phyloP scores from a whole-genome alignment of 2,888 invertebrate species.

The Oscheius myriophilus region DNA sequence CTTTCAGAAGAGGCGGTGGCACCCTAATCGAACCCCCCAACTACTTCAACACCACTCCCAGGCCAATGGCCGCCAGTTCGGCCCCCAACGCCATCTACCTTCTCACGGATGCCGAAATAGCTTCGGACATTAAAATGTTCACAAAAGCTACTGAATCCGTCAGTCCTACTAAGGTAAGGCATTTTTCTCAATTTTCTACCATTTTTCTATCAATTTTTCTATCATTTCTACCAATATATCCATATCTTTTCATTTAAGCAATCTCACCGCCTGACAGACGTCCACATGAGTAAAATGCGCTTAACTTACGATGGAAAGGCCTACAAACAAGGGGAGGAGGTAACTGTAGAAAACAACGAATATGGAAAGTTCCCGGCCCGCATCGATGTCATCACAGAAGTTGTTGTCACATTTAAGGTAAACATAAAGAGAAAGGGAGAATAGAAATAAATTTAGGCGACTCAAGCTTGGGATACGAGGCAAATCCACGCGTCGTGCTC shows the following conservation, averaged over 20 bases:
- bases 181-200: too few relatives aligned
- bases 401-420: conserved; percentile 36
- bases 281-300: not conserved
- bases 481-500: conserved; percentile 41
- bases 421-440: not conserved
- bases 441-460: conserved; percentile 18
- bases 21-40: conserved; percentile 28
- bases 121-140: conserved; percentile 22
- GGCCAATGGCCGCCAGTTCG: conserved; percentile 4
- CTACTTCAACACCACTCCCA: conserved; percentile 29
- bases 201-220: too few relatives aligned
- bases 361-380: conserved; percentile 38
- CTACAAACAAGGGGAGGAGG: conserved; percentile 50
- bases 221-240: too few relatives aligned
- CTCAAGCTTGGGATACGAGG: conserved; percentile 43
- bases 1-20: conserved; percentile 29
- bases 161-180: too few relatives aligned
- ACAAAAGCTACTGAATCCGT: conserved; percentile 7
- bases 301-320: conserved; percentile 6
- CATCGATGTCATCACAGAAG: conserved; percentile 39
- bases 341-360: conserved; percentile 32
- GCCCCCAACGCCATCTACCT: conserved; percentile 21
- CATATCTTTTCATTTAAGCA: too few relatives aligned
- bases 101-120: conserved; percentile 25
- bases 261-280: too few relatives aligned